Base-by-base conservation (phyloP, 1,140 invertebrate genomes). In the Drosophila persimilis region DNA sequence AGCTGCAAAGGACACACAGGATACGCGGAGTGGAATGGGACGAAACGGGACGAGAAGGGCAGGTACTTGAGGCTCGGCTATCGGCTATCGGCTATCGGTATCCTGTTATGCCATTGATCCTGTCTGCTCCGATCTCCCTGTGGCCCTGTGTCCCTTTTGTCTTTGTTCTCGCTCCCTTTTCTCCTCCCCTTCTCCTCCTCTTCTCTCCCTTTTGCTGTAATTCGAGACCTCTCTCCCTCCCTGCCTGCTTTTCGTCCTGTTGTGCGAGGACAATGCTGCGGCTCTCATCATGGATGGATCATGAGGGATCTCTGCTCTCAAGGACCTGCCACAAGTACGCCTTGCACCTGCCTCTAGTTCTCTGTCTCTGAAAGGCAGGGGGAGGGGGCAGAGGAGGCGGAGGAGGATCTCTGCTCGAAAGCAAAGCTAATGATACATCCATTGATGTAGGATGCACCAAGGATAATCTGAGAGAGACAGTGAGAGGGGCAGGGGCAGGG, bases 41-140 rank as follows among this genome's bases (percentile, higher is more conserved):
- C 13, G 11, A 13, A 39, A 39, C 9, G 53, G 57, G 48, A 66
- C 50, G 17, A 29, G 17, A 39, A 26, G 4, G 8, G 5, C 75
- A 73, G 76, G 76, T 74, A 85, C 76, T 77, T 64, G 52, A 77
- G 55, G 44, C 13, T 46, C n/a, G 45, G 62, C 41, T 31, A 39
- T 39, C 20, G 17, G 44, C 17, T 17, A 17, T 17, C 17, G 17
- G 17, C 1, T 54, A 56, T 79, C 62, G 17, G 0, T 54, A 56
- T 79, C 62, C 75, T 78, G 76, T 73, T 50, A 55, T 57, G 56
- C 54, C 65, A 71, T 26, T 46, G 71, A 73, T 73, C 53, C 59
- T 13, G 11, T 39, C 35, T 39, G 35, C 31, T 5, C 31, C 63
- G 54, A 72, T 77, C 58, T 22, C 24, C 50, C 43, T 67, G 20